Evolutionary conservation across 2,797 vertebrate genomes (phyloP).

Genomic region (Limosa lapponica): DNA sequence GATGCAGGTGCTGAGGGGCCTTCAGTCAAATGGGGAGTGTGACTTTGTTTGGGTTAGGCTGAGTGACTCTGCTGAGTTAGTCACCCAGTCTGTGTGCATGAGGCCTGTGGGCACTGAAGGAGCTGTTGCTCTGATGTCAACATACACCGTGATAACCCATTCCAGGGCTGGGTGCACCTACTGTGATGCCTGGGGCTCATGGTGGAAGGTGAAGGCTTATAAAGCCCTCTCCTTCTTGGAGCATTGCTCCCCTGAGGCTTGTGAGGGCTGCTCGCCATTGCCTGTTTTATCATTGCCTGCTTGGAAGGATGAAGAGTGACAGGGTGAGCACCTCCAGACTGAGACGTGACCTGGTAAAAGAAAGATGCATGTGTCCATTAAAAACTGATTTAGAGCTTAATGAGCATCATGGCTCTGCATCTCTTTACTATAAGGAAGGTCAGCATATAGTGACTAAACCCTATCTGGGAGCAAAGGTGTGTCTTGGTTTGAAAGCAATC

Average conservation of each 20-base stretch:
- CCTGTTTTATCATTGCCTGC: background rate
- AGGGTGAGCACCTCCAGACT: background rate
- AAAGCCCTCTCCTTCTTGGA: background rate
- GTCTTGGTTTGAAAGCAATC: background rate
- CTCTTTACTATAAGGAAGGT: background rate
- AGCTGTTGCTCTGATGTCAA: background rate
- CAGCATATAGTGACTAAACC: background rate
- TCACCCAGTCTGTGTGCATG: background rate
- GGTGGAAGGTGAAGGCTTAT: background rate
- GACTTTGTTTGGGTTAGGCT: background rate
- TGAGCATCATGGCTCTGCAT: background rate
- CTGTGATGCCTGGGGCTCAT: background rate
- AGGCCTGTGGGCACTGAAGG: background rate
- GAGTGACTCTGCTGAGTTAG: background rate
- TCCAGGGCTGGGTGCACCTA: background rate
- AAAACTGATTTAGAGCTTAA: background rate
- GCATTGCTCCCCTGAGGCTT: background rate
- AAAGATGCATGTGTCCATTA: background rate
- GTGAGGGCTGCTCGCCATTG: background rate
- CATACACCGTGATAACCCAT: rapidly evolving
- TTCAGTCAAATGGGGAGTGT: background rate
- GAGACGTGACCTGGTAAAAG: background rate
- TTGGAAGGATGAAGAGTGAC: background rate
- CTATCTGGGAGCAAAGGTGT: background rate
- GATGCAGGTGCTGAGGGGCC: background rate